Conservation (phyloP, 2,888 invertebrate genomes). For the Geophilus truncorum region DNA sequence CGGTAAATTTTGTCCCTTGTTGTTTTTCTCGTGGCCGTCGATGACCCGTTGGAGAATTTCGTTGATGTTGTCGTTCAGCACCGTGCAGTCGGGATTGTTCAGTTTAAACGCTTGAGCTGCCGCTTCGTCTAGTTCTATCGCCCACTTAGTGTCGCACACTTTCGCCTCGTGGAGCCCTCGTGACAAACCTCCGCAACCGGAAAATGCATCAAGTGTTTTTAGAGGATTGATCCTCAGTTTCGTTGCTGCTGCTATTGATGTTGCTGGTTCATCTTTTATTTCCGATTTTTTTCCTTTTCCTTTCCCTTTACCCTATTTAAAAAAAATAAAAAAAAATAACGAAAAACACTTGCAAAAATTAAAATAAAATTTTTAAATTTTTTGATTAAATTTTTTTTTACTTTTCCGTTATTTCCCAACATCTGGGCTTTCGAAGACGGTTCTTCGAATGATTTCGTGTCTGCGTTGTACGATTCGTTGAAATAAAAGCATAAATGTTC, state of each 20-base stretch:
- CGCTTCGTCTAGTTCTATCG: conserved; percentile 69
- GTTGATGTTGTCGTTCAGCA: conserved; percentile 80
- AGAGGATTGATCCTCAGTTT: too few relatives aligned
- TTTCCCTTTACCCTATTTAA: conserved; percentile 56
- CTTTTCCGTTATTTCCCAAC: conserved; percentile 59
- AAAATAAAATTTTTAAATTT: not conserved
- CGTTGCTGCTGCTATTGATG: conserved; percentile 38
- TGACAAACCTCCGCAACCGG: conserved; percentile 76
- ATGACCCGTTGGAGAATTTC: conserved; percentile 63
- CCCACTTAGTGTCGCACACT: conserved; percentile 67
- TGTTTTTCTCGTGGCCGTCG: conserved; percentile 50
- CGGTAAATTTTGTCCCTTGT: conserved; percentile 57
- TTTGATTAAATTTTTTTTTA: conserved; percentile 36
- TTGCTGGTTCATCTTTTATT: conserved; percentile 40
- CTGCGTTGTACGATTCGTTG: conserved; percentile 58
- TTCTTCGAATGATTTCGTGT: conserved; percentile 56
- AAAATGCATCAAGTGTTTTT: conserved; percentile 71
- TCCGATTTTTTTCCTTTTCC: conserved; percentile 63
- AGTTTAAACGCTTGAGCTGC: conserved; percentile 73
- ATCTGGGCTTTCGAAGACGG: conserved; percentile 58
- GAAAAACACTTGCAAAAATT: too few relatives aligned
- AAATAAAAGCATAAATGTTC: conserved; percentile 65
- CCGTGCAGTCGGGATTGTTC: conserved; percentile 66
- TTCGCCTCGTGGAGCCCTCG: conserved; percentile 59
- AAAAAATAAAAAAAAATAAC: not conserved